Conservation (phyloP, 2,113 vertebrate species). For the Lagopus leucura region DNA sequence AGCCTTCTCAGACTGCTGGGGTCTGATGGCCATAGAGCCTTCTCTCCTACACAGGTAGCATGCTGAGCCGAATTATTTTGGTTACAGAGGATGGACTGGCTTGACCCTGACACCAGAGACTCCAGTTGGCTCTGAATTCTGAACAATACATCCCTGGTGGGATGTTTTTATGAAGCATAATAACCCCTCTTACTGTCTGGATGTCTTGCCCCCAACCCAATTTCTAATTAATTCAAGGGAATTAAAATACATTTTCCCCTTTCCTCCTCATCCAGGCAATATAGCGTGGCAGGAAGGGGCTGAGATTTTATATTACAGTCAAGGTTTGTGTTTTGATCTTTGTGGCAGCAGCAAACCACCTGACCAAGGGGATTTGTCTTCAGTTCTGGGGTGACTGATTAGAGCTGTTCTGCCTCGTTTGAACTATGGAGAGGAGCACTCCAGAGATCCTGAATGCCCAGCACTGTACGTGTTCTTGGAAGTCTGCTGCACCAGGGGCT, state of each 20-base stretch:
- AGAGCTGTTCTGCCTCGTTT: neutral
- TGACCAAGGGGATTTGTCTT: neutral
- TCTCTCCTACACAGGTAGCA: neutral
- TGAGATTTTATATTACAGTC: neutral
- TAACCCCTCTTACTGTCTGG: neutral
- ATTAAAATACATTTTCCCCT: neutral
- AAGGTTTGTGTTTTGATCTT: neutral
- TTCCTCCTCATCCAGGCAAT: neutral
- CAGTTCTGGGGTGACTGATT: accelerated
- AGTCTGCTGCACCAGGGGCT: neutral
- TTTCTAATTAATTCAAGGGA: conserved; percentile 3
- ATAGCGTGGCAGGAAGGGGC: neutral
- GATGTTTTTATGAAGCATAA: conserved; percentile 42
- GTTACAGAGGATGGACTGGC: neutral
- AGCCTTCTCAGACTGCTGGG: neutral
- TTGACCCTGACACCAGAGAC: conserved; percentile 8
- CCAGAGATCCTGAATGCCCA: neutral
- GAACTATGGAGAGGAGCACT: neutral
- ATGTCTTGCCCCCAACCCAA: neutral
- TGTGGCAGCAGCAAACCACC: neutral
- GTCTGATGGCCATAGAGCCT: neutral
- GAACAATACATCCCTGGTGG: neutral
- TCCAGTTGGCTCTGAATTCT: conserved; percentile 26
- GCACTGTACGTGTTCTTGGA: accelerated
- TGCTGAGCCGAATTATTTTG: neutral